Evolutionary conservation across 2,113 vertebrate genomes (phyloP).

Genomic region (Eupsittula cactorum): DNA sequence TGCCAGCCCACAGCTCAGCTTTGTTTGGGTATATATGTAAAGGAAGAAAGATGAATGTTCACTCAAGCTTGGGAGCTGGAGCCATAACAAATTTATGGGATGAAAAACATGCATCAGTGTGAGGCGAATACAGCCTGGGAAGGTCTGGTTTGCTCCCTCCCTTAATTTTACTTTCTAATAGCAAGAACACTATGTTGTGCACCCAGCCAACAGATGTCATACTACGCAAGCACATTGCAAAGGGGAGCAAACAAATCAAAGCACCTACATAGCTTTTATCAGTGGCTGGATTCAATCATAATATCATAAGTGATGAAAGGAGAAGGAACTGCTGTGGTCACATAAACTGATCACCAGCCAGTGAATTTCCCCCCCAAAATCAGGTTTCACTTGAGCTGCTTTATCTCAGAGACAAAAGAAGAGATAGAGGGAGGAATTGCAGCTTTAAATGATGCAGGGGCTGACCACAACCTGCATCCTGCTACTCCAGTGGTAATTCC

Average conservation of each 20-base stretch:
- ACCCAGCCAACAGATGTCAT: neutral
- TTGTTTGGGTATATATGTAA: slow-evolving; percentile 25
- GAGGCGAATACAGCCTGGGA: neutral
- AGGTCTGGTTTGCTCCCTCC: neutral
- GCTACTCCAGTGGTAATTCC: neutral
- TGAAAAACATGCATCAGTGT: neutral
- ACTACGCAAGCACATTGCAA: accelerated
- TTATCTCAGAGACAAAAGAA: neutral
- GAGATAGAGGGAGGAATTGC: neutral
- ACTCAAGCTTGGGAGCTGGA: slow-evolving; percentile 33
- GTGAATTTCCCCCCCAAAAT: neutral
- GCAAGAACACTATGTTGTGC: neutral
- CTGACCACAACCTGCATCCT: neutral
- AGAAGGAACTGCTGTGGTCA: neutral
- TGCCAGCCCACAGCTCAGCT: slow-evolving; percentile 24
- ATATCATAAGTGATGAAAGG: neutral
- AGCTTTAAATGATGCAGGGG: neutral
- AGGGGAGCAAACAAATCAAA: neutral
- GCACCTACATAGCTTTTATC: neutral
- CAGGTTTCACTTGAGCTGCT: neutral
- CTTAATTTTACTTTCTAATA: slow-evolving; percentile 3
- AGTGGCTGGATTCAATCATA: neutral
- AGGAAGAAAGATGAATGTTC: slow-evolving; percentile 66
- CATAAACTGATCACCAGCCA: neutral
- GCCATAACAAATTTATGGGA: slow-evolving; percentile 42